A percentile compares a stretch with the other conserved stretches of the same genome.
Conservation (phyloP, 2,888 invertebrate genomes). For the Rhagonycha lutea region DNA sequence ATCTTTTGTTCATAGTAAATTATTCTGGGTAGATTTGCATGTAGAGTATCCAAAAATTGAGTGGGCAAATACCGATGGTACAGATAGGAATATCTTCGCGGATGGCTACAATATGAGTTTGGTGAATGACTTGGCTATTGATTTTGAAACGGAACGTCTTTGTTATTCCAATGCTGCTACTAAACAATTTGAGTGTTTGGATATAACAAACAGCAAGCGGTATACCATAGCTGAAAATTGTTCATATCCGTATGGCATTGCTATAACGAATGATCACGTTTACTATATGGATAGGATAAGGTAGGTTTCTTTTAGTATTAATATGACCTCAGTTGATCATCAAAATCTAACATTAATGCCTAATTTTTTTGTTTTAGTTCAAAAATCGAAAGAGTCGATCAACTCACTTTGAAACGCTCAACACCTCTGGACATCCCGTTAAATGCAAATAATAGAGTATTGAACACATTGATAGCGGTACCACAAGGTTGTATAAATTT, state of each 20-base stretch:
- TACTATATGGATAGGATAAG: conserved; percentile 99
- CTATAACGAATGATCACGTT: conserved; percentile 78
- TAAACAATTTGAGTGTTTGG: conserved; percentile 76
- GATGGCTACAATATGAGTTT: conserved; percentile 70
- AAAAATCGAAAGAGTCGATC: conserved; percentile 77
- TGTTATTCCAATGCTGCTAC: conserved; percentile 67
- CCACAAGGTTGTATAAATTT: conserved; percentile 77
- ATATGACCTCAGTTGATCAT: background rate
- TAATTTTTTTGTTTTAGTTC: conserved; percentile 62
- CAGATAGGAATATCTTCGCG: conserved; percentile 72
- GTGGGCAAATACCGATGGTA: conserved; percentile 91
- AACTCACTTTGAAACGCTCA: conserved; percentile 60
- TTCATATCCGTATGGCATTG: conserved; percentile 90
- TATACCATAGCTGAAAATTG: conserved; percentile 79
- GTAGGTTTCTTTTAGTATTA: conserved; percentile 62
- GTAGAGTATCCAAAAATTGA: conserved; percentile 89
- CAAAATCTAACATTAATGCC: background rate
- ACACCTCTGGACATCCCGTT: conserved; percentile 71
- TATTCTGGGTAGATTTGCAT: conserved; percentile 99
- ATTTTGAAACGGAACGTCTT: conserved; percentile 74
- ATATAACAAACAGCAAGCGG: conserved; percentile 69
- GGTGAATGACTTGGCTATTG: conserved; percentile 92
- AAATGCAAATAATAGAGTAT: too few species aligned
- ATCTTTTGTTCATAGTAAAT: conserved; percentile 65
- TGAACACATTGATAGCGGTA: conserved; percentile 81